Percentiles rank a stretch among this genome's conserved stretches.
Evolutionary conservation across 2,113 vertebrate genomes (phyloP).

Genomic region (Lathamus discolor): DNA sequence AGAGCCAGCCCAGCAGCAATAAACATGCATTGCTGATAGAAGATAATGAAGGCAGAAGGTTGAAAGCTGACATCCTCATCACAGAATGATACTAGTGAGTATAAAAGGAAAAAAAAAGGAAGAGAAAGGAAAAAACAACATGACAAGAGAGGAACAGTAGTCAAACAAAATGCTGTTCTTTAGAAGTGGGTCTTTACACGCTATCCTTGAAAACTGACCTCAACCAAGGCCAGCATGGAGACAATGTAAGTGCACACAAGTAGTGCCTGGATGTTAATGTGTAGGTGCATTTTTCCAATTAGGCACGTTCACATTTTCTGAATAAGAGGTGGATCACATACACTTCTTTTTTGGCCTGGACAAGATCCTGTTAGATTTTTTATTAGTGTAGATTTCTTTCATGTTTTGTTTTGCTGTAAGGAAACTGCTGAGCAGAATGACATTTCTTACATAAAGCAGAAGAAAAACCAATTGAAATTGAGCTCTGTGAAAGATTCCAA

Average conservation of each 20-base stretch:
- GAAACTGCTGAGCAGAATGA: not conserved
- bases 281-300: not conserved
- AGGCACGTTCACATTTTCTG: not conserved
- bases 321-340: not conserved
- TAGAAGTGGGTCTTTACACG: not conserved
- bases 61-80: not conserved
- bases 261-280: not conserved
- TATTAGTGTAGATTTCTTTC: not conserved
- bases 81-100: not conserved
- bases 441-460: not conserved
- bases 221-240: not conserved
- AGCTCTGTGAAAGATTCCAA: not conserved
- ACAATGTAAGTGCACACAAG: not conserved
- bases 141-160: not conserved
- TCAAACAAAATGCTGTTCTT: not conserved
- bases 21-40: not conserved
- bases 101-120: not conserved
- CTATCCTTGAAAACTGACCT: not conserved
- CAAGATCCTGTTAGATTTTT: not conserved
- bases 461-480: not conserved
- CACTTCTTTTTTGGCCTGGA: not conserved
- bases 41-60: not conserved
- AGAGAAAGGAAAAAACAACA: not conserved
- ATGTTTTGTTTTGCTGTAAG: not conserved
- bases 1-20: not conserved